phyloP scores from a whole-genome alignment of 2,113 vertebrate genomes.

The Butorides virescens region DNA sequence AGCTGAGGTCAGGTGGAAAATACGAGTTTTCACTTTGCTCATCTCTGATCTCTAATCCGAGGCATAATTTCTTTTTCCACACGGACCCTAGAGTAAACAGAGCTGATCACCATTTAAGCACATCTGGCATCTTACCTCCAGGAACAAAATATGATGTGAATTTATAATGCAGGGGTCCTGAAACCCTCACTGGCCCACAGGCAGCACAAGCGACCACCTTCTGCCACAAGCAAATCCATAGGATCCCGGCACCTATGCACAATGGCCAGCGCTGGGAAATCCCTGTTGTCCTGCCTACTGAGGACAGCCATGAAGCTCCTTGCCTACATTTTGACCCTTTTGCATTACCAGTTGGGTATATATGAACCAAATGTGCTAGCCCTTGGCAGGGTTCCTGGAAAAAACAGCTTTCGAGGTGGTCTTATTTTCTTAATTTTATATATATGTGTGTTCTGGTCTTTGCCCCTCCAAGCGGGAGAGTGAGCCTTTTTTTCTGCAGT shows the following conservation, averaged over 20 bases:
- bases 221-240: neutral
- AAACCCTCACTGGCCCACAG: rapidly evolving
- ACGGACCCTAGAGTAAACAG: neutral
- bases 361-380: neutral
- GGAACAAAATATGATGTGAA: neutral
- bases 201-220: neutral
- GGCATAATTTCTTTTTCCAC: neutral
- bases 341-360: neutral
- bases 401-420: neutral
- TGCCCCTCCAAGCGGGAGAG: neutral
- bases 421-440: neutral
- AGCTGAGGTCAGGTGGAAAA: neutral
- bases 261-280: neutral
- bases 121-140: neutral
- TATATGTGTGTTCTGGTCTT: neutral
- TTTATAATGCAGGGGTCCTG: neutral
- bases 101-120: neutral
- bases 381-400: neutral
- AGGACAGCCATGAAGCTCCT: neutral
- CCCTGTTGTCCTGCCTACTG: neutral
- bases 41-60: neutral
- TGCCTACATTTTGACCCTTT: neutral
- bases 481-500: no score
- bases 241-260: neutral
- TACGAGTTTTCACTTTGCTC: neutral